A percentile compares a stretch with the other conserved stretches of the same genome.
These are phyloP conservation scores for Lerema accius DNA, from an alignment of 1,140 invertebrate species.

Conservation along the genomic window DNA sequence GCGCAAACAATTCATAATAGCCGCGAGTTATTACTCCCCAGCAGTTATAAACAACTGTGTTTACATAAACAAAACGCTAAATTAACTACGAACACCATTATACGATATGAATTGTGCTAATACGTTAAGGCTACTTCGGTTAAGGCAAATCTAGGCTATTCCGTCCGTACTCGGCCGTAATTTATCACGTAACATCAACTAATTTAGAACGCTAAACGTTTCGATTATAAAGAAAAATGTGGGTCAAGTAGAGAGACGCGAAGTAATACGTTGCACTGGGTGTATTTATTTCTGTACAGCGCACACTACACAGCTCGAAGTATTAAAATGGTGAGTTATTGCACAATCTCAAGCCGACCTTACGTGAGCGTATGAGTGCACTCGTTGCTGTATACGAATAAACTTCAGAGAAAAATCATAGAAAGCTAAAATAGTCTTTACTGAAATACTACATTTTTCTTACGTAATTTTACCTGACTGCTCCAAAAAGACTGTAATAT, in stretches of 20 bases:
- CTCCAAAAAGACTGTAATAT: no score
- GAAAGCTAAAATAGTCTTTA: background rate
- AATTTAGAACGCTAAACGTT: constrained; percentile 40
- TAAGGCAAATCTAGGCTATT: no score
- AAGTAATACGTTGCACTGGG: constrained; percentile 8
- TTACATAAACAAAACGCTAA: background rate
- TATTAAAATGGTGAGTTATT: constrained; percentile 9
- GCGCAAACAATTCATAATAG: background rate
- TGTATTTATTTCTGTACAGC: constrained; percentile 3
- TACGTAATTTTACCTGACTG: no score
- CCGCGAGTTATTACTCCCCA: background rate
- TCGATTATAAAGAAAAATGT: constrained; percentile 44
- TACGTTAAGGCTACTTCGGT: no score
- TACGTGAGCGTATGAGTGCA: constrained; percentile 1
- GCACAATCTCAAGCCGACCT: constrained; percentile 20
- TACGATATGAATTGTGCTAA: background rate
- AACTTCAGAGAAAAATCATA: background rate
- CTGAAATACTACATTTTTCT: no score
- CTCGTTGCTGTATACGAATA: constrained; percentile 8
- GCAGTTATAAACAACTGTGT: background rate
- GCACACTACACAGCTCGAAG: constrained; percentile 7
- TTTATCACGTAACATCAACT: constrained; percentile 41
- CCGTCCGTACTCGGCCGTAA: constrained; percentile 35
- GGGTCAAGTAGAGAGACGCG: constrained; percentile 39
- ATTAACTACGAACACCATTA: background rate